Base-by-base conservation (phyloP, 1,140 invertebrate genomes). In the Chionoecetes opilio region DNA sequence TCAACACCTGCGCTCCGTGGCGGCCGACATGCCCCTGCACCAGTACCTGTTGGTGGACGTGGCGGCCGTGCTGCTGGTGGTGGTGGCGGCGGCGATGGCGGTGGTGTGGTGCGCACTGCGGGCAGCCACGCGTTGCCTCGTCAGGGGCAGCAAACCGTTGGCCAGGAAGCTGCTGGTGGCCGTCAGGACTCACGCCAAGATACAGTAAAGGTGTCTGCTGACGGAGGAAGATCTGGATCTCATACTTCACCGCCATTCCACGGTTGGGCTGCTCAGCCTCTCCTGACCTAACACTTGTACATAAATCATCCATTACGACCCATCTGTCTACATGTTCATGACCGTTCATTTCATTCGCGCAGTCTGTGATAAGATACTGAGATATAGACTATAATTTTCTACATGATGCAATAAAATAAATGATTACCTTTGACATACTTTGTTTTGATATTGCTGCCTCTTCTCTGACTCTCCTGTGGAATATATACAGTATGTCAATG, bases 1-100 rank as follows among this genome's bases (percentile, higher is more conserved):
- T 2, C 95, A 96, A 63, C 97, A 97, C 96, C 96, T 98, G 21
- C 97, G 97, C 96, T 97, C 97, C 5, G 82, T 90, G 29, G 96
- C 96, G 2, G 90, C 90, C 29, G 32, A 82, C 86, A 89, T 96
- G 85, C 94, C 96, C 3, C 75, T 94, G 34, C 38, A 94, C 34
- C 94, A 95, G 82, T 96, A 95, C 85, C 82, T 95, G 26, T 82
- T 96, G 32, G 75, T 96, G 34, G 96, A 96, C 92, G 96, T 96
- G 75, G 91, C 82, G 2, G 93, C 84, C 34, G 93, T 96, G 0
- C 87, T 96, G 26, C 6, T 82, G 38, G 85, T 84, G 34, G 86
- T 53, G 17, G 86, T 86, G 31, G 53, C 82, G 37, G 85, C 89
- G 34, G 0, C 93, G 86, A 9, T 93, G 17, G 26, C 90, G 29